Evolutionary conservation across 1,140 invertebrate species (phyloP).

Genomic region (Heliconius melpomene): DNA sequence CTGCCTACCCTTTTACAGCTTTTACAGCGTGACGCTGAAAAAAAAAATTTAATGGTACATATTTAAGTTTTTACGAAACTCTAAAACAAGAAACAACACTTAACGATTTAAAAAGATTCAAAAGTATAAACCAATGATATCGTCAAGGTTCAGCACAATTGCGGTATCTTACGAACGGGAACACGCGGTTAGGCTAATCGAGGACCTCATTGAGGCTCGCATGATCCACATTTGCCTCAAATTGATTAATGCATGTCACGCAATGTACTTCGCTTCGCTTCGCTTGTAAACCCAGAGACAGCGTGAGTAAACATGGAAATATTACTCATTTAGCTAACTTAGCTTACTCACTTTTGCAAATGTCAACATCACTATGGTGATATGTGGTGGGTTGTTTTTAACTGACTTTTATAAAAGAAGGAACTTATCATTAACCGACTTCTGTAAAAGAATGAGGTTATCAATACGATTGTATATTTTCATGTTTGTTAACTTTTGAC

Average conservation of each 20-base stretch:
- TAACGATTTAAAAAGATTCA: background rate
- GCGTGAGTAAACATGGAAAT: background rate
- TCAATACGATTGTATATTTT: no score
- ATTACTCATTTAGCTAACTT: background rate
- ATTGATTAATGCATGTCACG: constrained; percentile 30
- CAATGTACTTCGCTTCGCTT: constrained; percentile 1
- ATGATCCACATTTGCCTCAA: constrained; percentile 22
- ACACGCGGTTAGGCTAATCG: constrained; percentile 29
- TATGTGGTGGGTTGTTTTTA: background rate
- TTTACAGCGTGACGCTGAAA: background rate
- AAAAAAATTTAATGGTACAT: background rate
- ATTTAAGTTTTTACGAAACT: background rate
- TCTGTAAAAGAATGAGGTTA: no score
- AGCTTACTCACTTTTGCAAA: background rate
- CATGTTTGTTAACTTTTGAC: no score
- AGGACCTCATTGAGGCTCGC: constrained; percentile 22
- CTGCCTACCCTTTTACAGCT: no score
- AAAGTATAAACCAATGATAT: background rate
- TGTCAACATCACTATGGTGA: background rate
- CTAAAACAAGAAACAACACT: background rate
- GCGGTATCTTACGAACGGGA: constrained; percentile 12
- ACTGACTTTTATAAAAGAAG: no score
- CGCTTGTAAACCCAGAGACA: background rate
- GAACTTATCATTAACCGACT: no score
- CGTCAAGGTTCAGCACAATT: constrained; percentile 3